Base-by-base conservation (phyloP, 2,888 invertebrate genomes). In the Osmoderma eremita region DNA sequence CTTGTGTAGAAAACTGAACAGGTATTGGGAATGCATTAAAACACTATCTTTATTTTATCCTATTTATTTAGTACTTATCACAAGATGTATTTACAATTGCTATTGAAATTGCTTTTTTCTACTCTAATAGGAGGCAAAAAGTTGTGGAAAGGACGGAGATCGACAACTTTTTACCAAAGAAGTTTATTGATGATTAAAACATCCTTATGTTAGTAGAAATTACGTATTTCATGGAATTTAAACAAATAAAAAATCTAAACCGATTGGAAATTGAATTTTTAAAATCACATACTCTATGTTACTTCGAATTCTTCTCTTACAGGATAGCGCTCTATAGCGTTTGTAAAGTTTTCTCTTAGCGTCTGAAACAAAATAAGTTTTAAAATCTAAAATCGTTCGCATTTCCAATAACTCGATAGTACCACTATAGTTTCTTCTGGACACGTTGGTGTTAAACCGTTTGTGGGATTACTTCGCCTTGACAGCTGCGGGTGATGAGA, bases 401-500 rank as follows among this genome's bases (percentile, higher is more conserved):
- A 42, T 4, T 20, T 8, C n/a, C 5, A 45, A 36, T 15, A 1
- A 61, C 13, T 30, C 1, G 17, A 13, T 1, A 4, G 10, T 61
- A 61, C 58, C 45, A 68, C 65, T 58, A 65, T 69, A 39, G 51
- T 50, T 50, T 74, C 71, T 38, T 73, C 71, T 30, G 67, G 71
- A 48, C 71, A 71, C 30, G 67, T 64, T 49, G 70, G 73, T n/a
- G 71, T 67, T 51, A 75, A 65, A 3, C 75, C 78, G 63, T 77
- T 77, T 2, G 72, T 70, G 12, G 77, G 78, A 3, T 76, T 77
- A 30, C 70, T 36, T 67, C 79, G 80, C 74, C 74, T 78, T 74
- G 81, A 84, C 75, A 77, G 84, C 71, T 75, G 84, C 73, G 78
- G 84, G 71, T 79, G 84, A 75, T 79, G 82, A 73, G 77, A 83